Percentiles rank a stretch among this genome's conserved stretches.
These are phyloP conservation scores for Liparis tanakae DNA, from an alignment of 2,797 vertebrate genomes.

Conservation along the genomic window DNA sequence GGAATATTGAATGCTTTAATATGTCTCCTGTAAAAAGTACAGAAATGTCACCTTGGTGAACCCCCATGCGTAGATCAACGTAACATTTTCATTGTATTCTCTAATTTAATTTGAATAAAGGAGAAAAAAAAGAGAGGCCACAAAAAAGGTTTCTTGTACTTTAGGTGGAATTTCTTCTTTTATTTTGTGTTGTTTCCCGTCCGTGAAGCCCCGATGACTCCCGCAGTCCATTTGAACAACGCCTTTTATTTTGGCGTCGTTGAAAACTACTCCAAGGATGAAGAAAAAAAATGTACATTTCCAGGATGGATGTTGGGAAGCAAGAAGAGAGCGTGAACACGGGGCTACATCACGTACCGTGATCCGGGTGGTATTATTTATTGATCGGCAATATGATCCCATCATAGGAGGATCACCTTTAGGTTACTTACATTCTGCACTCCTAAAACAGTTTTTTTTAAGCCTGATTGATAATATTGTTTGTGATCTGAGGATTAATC, in stretches of 20 bases:
- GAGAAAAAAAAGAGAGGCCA: background rate
- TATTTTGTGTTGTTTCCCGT: background rate
- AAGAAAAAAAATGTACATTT: conserved; percentile 31
- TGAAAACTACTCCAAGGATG: conserved; percentile 65
- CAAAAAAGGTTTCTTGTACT: background rate
- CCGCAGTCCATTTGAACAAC: conserved; percentile 54
- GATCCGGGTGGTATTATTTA: background rate
- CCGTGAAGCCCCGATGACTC: conserved; percentile 41
- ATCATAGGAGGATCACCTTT: background rate
- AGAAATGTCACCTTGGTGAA: too few relatives aligned
- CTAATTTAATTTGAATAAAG: background rate
- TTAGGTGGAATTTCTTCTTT: background rate
- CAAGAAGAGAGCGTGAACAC: conserved; percentile 29
- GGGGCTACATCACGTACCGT: background rate
- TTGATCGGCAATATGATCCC: background rate
- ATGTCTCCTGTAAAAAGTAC: too few relatives aligned
- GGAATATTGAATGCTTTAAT: background rate
- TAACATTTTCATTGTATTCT: background rate
- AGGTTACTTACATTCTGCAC: background rate
- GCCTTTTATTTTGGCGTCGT: conserved; percentile 73
- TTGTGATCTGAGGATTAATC: background rate
- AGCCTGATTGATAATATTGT: background rate
- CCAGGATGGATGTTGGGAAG: conserved; percentile 38
- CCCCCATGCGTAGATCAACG: too few relatives aligned
- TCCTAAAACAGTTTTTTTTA: accelerated